phyloP scores from a whole-genome alignment of 1,140 invertebrate genomes.

The Zaprionus gabonicus region DNA sequence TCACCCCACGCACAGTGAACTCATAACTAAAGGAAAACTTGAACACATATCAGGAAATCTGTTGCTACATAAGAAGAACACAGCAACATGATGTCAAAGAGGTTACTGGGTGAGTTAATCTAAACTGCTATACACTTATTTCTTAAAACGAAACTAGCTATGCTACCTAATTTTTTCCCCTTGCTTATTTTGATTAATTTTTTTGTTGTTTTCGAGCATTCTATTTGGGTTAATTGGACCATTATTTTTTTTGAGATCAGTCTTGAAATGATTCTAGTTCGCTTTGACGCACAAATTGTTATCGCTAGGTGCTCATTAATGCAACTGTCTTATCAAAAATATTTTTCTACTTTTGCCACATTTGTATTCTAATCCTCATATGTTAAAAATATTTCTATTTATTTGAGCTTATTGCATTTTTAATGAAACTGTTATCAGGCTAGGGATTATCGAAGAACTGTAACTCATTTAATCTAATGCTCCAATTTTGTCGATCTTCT shows the following conservation, averaged over 20 bases:
- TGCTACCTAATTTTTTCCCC: too few species aligned
- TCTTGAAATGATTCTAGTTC: not conserved
- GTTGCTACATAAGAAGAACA: conserved; percentile 13
- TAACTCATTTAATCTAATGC: too few species aligned
- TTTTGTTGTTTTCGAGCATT: not conserved
- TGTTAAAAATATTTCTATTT: not conserved
- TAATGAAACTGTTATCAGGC: not conserved
- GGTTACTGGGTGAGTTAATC: conserved; percentile 55
- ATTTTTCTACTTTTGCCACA: not conserved
- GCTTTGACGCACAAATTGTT: not conserved
- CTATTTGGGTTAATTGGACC: not conserved
- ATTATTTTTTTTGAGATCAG: not conserved
- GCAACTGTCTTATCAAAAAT: not conserved
- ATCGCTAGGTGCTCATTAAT: not conserved
- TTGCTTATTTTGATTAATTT: not conserved
- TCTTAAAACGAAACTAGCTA: not conserved
- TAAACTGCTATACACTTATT: too few species aligned
- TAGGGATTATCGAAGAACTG: not conserved
- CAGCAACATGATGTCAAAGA: conserved; percentile 56
- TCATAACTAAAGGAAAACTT: conserved; percentile 19
- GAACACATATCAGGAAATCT: not conserved
- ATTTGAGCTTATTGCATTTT: not conserved
- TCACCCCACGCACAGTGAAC: conserved; percentile 19
- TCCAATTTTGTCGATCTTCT: too few species aligned
- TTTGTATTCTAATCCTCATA: not conserved